phyloP scores from a whole-genome alignment of 2,113 vertebrate genomes.

The Peucedramus taeniatus region DNA sequence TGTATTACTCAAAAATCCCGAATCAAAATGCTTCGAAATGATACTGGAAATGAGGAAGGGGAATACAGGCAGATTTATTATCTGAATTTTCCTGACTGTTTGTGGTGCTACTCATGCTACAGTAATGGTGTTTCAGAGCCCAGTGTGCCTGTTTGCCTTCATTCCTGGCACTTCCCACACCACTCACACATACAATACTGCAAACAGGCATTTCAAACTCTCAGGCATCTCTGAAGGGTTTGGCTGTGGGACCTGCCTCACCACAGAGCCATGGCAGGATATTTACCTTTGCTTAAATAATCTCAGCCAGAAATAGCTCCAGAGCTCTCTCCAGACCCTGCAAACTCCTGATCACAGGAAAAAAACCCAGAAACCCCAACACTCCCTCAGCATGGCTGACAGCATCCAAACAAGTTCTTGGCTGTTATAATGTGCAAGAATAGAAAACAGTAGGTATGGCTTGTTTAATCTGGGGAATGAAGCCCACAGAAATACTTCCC shows the following conservation, averaged over 20 bases:
- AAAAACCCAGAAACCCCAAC: rapidly evolving
- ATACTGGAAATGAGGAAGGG: background rate
- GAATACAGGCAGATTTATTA: background rate
- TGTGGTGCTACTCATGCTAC: background rate
- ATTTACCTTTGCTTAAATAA: background rate
- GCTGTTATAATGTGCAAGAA: background rate
- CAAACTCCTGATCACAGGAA: background rate
- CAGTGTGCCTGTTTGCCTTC: background rate
- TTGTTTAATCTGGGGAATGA: background rate
- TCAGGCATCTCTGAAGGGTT: background rate
- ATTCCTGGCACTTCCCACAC: background rate
- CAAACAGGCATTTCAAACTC: background rate
- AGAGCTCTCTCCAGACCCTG: background rate
- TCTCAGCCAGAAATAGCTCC: background rate
- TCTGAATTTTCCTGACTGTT: background rate
- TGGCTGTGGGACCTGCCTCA: background rate
- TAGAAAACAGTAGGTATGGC: background rate
- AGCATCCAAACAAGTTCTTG: background rate
- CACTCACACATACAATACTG: background rate
- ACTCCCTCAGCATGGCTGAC: background rate
- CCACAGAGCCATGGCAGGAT: background rate
- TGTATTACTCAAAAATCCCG: background rate
- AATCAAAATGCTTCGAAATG: background rate
- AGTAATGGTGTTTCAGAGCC: background rate
- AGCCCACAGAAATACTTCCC: background rate